phyloP scores from a whole-genome alignment of 2,797 vertebrate genomes.

The Eleutherodactylus coqui region DNA sequence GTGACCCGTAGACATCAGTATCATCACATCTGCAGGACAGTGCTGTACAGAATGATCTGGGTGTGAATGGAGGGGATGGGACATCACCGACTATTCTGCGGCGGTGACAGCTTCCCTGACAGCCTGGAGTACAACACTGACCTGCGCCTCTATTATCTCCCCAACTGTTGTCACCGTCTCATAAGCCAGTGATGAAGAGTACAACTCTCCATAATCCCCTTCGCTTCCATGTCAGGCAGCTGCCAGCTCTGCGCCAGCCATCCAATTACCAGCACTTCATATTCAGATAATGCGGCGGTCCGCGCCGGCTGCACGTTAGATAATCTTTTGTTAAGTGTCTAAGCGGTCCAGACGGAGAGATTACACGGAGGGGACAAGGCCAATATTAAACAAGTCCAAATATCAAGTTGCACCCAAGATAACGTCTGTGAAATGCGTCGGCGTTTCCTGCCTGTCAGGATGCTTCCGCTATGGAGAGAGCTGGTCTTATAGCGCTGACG shows the following conservation, averaged over 20 bases:
- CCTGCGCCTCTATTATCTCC: background rate
- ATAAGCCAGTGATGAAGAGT: constrained; percentile 40
- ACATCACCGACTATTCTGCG: too few relatives aligned
- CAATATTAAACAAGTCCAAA: constrained; percentile 3
- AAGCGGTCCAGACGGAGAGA: constrained; percentile 32
- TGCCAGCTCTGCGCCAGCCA: background rate
- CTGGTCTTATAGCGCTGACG: too few relatives aligned
- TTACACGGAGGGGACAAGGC: background rate
- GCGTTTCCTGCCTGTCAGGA: background rate
- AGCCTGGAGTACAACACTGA: background rate
- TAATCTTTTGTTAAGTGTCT: constrained; percentile 38
- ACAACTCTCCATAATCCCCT: constrained; percentile 28
- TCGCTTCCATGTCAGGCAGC: constrained; percentile 14
- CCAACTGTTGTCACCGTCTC: constrained; percentile 4
- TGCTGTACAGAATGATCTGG: too few relatives aligned
- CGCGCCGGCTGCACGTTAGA: background rate
- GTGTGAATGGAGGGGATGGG: too few relatives aligned
- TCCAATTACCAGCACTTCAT: constrained; percentile 16
- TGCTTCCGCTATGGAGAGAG: background rate
- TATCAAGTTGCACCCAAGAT: background rate
- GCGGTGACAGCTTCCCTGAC: background rate
- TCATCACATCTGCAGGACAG: too few relatives aligned
- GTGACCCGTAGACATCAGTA: too few relatives aligned
- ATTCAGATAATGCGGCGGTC: background rate
- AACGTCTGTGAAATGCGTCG: background rate